Evolutionary conservation across 2,797 vertebrate genomes (phyloP).

Genomic region (Anisognathus igniventris): DNA sequence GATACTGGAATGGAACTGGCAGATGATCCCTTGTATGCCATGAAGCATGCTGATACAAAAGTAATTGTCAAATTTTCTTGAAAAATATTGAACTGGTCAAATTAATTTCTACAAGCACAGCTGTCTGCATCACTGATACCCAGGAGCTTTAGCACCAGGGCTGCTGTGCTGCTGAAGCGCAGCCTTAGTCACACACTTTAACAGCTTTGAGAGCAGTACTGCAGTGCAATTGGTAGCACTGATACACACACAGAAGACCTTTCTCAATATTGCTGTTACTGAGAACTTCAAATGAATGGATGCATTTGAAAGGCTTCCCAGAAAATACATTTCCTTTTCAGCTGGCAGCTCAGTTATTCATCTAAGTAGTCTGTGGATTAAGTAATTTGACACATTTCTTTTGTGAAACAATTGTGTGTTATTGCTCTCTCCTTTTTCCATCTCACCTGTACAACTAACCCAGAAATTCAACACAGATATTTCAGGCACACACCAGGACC

Average conservation of each 20-base stretch:
- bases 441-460: not conserved
- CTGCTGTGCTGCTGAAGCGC: not conserved
- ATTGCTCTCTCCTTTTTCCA: slow-evolving; percentile 11
- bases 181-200: not conserved
- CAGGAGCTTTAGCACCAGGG: not conserved
- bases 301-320: slow-evolving; percentile 45
- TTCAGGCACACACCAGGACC: not conserved
- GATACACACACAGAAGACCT: not conserved
- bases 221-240: not conserved
- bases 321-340: slow-evolving; percentile 44
- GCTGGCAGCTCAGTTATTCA: slow-evolving; percentile 29
- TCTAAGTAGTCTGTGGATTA: slow-evolving; percentile 42
- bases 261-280: slow-evolving; percentile 20
- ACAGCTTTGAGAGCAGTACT: not conserved
- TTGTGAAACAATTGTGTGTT: slow-evolving; percentile 28
- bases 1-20: not conserved
- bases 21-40: not conserved
- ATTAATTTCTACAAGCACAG: not conserved
- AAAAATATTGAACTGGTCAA: not conserved
- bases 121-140: not conserved
- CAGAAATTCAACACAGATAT: not conserved
- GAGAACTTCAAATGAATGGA: slow-evolving; percentile 43
- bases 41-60: not conserved
- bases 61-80: not conserved
- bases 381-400: slow-evolving; percentile 53